Evolutionary conservation across 2,113 vertebrate species (phyloP), one percentile per base, ranked within the genome.

Genomic region (Holacanthus passer): DNA sequence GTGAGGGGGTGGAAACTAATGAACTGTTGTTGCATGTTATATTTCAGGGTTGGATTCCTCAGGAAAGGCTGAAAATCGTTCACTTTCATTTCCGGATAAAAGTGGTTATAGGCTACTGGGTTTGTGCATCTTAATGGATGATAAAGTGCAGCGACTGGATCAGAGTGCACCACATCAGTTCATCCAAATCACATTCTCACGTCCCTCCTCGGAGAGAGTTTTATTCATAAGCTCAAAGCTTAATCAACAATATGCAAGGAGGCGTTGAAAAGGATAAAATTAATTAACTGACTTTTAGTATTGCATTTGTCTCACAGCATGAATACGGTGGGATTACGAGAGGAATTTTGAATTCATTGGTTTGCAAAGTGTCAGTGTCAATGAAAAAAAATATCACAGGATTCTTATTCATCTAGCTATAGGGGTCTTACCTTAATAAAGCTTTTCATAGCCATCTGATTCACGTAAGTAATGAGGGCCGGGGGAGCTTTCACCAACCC

Each of bases 191-290:
- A 75, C 84, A 78, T 74, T 79, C 81, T 64, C 76, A 24, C 60
- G 77, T 77, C 80, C 70, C 87, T 88, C 73, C 70, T 65, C 35
- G 50, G 85, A 85, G 82, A 56, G 58, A 86, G 56, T 81, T 93
- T 91, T 89, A 92, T 91, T 92, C 89, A 89, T 87, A 87, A 90
- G 80, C 89, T 80, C 77, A 48, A 35, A 84, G 66, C 84, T 91
- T 87, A 86, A 93, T 91, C 83, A 91, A 88, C 90, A 89, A 81
- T 78, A 88, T 79, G 77, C 85, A 90, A 89, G 70, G 74, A 90
- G 83, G 87, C 85, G 41, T 75, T 88, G 84, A 86, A 87, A 87
- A 56, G 84, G 77, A 87, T 88, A 3, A 86, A 91, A 90, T 70
- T 84, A 88, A 89, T 88, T 83, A 87, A 86, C 87, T 77, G 79